Evolutionary conservation across 1,140 invertebrate genomes (phyloP), one percentile per base, ranked within the genome.

Genomic region (Apocrypta bakeri): DNA sequence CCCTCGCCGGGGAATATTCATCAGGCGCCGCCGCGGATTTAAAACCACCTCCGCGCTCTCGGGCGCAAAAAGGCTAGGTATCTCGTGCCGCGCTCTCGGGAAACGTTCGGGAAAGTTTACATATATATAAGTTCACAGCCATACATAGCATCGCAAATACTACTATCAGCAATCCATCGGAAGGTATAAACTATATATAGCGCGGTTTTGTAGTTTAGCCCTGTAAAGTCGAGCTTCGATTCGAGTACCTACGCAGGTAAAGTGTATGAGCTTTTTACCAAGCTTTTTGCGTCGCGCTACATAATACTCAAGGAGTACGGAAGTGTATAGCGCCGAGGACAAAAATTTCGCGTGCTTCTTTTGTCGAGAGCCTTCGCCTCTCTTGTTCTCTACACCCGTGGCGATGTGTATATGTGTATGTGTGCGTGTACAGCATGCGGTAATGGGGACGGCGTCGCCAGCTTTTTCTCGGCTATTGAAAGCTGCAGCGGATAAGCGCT

Each of bases 1-100:
- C n/a, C n/a, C n/a, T n/a, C 61, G 61, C 61, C 61, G 61, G 81
- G 9, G 68, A 82, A 78, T 83, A 83, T 83, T 83, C 81, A 83
- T 83, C 75, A 79, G 68, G 56, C 48, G 71, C 37, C 69, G 27
- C 61, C 17, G 74, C 48, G 33, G 33, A 37, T 82, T 77, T 82
- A 77, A 82, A 76, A 71, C 73, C 75, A 77, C 81, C 64, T 77
- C 64, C 81, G 81, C 40, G 81, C 40, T 76, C 64, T 82, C 76
- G 37, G 69, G 9, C 31, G 21, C 68, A 48, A 56, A 56, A 56
- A 56, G 42, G 42, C 42, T 17, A 37, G 64, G n/a, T 14, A 2
- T 33, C 48, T 80, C 48, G 40, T 73, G 48, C 69, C n/a, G 1
- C 40, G 11, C 68, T 29, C 33, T 11, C 63, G 2, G 25, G n/a